These are phyloP conservation scores for Pseudomyrmex gracilis DNA, from an alignment of 1,140 invertebrate species.

Conservation along the genomic window DNA sequence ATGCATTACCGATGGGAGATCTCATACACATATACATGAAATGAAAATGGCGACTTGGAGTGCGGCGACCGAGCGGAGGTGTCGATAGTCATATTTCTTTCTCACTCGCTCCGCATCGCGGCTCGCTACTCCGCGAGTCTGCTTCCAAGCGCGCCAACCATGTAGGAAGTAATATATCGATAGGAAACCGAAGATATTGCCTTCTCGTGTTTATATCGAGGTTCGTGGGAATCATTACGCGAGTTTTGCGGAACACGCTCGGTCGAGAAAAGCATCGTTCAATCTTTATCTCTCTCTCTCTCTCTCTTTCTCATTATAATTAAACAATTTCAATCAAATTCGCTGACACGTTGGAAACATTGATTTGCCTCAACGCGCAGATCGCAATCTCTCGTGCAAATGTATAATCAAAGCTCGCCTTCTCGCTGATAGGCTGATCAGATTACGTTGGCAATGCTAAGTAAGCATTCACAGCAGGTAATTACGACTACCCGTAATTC, in stretches of 20 bases:
- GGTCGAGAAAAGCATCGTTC: too few relatives aligned
- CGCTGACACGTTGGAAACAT: constrained; percentile 27
- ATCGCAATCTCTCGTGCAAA: constrained; percentile 66
- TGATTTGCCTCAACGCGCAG: constrained; percentile 22
- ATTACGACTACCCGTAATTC: constrained; percentile 57
- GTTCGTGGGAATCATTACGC: constrained; percentile 63
- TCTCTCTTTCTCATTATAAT: neutral
- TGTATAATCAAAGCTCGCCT: constrained; percentile 43
- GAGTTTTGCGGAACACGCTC: neutral
- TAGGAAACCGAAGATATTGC: constrained; percentile 66
- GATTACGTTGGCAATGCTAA: constrained; percentile 54
- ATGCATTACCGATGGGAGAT: constrained; percentile 68
- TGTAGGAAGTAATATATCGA: constrained; percentile 65
- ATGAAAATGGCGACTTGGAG: constrained; percentile 64
- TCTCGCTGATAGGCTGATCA: constrained; percentile 46
- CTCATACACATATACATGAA: constrained; percentile 72
- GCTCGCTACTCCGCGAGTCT: neutral
- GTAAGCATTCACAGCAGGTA: constrained; percentile 45
- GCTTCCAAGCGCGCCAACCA: constrained; percentile 54
- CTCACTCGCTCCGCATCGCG: neutral
- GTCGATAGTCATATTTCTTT: constrained; percentile 68
- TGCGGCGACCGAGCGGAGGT: constrained; percentile 53
- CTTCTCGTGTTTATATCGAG: constrained; percentile 64
- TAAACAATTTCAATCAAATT: constrained; percentile 49
- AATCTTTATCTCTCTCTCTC: neutral